phyloP scores from a whole-genome alignment of 2,888 invertebrate species.

The Resseliella maxima region DNA sequence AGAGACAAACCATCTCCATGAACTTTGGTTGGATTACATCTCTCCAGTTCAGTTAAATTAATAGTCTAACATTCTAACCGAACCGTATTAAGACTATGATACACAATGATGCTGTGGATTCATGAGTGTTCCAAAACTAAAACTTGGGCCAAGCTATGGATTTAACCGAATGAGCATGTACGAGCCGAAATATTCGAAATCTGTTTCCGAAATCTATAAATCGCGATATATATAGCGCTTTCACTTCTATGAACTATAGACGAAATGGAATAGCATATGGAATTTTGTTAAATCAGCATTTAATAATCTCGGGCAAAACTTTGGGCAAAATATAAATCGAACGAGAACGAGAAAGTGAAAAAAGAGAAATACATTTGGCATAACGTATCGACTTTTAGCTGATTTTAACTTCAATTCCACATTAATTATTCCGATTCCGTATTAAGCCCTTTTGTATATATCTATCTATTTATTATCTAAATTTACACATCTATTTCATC shows the following conservation, averaged over 20 bases:
- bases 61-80: constrained; percentile 6
- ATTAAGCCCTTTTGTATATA: not conserved
- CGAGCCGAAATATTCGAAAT: not conserved
- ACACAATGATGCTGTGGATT: not conserved
- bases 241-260: not conserved
- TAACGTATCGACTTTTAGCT: not conserved
- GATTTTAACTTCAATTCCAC: not conserved
- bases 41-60: constrained; percentile 39
- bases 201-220: constrained; percentile 20
- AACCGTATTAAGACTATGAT: not conserved
- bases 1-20: constrained; percentile 37
- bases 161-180: not conserved
- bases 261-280: constrained; percentile 3
- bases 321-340: too few relatives aligned
- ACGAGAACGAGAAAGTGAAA: too few relatives aligned
- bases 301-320: not conserved
- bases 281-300: not conserved
- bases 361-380: not conserved
- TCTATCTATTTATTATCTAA: not conserved
- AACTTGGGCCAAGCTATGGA: not conserved
- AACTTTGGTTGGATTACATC: constrained; percentile 44
- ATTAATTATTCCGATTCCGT: constrained; percentile 10
- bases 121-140: not conserved
- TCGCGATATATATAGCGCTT: not conserved
- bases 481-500: not conserved